phyloP scores from a whole-genome alignment of 2,113 vertebrate genomes.

The Ptilonorhynchus violaceus region DNA sequence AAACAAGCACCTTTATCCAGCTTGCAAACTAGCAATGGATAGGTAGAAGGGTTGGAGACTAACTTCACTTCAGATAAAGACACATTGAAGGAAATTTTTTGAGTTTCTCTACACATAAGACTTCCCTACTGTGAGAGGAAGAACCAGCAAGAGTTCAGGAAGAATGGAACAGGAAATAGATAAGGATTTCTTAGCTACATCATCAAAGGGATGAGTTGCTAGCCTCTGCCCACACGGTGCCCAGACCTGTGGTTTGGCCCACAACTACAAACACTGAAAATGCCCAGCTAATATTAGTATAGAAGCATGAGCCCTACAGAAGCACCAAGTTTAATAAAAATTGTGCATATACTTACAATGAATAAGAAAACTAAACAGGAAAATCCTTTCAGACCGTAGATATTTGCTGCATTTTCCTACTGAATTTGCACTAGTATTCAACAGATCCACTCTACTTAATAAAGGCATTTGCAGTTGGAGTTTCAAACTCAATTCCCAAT shows the following conservation, averaged over 20 bases:
- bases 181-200: not conserved
- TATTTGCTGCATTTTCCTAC: not conserved
- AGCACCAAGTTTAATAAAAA: not conserved
- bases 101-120: not conserved
- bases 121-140: not conserved
- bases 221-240: not conserved
- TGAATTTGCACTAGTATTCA: not conserved
- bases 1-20: not conserved
- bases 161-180: not conserved
- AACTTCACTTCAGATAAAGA: not conserved
- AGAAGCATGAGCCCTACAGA: not conserved
- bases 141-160: not conserved
- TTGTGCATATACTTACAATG: not conserved
- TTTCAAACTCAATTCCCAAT: not conserved
- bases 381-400: not conserved
- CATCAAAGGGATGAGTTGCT: not conserved
- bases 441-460: not conserved
- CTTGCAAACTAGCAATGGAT: not conserved
- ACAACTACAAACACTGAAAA: not conserved
- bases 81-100: not conserved
- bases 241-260: not conserved
- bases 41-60: not conserved
- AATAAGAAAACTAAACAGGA: not conserved
- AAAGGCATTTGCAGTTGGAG: not conserved
- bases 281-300: not conserved